Conservation (phyloP, 2,888 invertebrate species). For the Magallana nippona region DNA sequence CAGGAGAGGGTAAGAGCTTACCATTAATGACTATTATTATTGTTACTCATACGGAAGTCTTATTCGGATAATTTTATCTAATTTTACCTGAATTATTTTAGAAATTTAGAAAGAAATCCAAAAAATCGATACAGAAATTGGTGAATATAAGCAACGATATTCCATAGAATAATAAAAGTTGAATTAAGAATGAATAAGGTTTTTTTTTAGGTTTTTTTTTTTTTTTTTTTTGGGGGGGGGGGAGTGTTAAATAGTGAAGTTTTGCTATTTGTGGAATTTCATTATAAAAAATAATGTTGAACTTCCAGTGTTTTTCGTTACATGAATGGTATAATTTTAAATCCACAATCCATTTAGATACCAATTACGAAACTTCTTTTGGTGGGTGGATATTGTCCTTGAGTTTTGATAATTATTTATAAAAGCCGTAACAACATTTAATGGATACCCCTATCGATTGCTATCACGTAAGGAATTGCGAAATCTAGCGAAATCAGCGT, state of each 20-base stretch:
- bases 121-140: not conserved
- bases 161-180: too few relatives aligned
- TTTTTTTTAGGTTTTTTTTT: too few relatives aligned
- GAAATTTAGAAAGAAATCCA: not conserved
- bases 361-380: too few relatives aligned
- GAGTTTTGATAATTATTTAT: not conserved
- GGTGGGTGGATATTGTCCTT: not conserved
- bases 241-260: too few relatives aligned
- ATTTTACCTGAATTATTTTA: not conserved
- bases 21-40: not conserved
- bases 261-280: too few relatives aligned
- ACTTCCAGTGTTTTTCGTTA: too few relatives aligned
- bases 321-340: too few relatives aligned
- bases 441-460: not conserved
- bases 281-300: too few relatives aligned
- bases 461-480: not conserved
- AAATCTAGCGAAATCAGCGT: not conserved
- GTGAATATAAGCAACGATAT: not conserved
- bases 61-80: not conserved
- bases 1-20: conserved; percentile 2
- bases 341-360: too few relatives aligned
- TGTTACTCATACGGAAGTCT: not conserved
- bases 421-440: not conserved
- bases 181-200: too few relatives aligned
- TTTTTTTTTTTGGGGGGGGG: too few relatives aligned